Base-by-base conservation (phyloP, 92 coral and sea anemone species). In the Plumapathes pennacea region DNA sequence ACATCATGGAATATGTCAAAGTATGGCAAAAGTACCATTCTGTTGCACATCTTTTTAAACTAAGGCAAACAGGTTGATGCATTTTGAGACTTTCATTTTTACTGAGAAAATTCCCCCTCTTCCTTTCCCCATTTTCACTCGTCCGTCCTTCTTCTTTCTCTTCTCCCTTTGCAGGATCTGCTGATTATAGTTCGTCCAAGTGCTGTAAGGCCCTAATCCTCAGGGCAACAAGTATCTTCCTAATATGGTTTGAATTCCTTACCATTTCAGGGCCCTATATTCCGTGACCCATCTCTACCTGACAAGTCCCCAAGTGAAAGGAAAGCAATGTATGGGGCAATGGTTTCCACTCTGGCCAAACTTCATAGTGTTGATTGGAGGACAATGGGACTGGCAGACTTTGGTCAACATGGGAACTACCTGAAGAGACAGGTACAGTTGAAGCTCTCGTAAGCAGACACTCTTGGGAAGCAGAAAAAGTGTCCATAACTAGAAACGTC, bases 351-450 rank as follows among this genome's bases (percentile, higher is more conserved):
- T 15, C 78, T 92, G 54, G 96, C 98, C 14, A 85, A 46, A 62
- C 55, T 92, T 21, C 98, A 92, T 63, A 68, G 73, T 46, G 55
- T 80, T 28, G 57, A 88, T 54, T 89, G 94, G 78, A 57, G 46
- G 28, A 57, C 38, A 25, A 48, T 92, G n/a, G 96, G 90, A 38
- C 84, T 92, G 3, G 57, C 90, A 10, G 88, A 84, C 62, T 92
- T 58, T 84, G 88, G 86, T 25, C 79, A 27, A 20, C 88, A 76
- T 18, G 70, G 71, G 24, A 77, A 76, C 51, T 83, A 80, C 57
- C 58, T 89, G 25, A 63, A 74, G 52, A 75, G 98, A 56, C 96
- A 92, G 96, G 98, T 92, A 62, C n/a, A n/a, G n/a, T n/a, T n/a
- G n/a, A n/a, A n/a, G n/a, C n/a, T n/a, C n/a, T n/a, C n/a, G n/a